Conservation (phyloP, 2,113 vertebrate species). For the Anarhynchus alexandrinus region DNA sequence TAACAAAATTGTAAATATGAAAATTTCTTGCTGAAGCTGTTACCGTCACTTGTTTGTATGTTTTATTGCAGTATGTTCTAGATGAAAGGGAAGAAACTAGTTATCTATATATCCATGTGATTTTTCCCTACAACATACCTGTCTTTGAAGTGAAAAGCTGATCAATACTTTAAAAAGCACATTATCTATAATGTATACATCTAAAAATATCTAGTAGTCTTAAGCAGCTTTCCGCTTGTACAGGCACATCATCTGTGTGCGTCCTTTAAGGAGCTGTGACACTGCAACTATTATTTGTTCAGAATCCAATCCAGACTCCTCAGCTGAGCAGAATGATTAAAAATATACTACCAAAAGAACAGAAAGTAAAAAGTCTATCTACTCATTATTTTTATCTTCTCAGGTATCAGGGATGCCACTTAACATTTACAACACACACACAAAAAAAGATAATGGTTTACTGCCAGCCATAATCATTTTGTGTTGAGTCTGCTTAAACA, state of each 20-base stretch:
- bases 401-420: background rate
- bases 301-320: background rate
- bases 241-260: background rate
- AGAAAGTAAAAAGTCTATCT: background rate
- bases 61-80: background rate
- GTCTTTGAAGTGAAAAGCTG: background rate
- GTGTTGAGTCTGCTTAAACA: background rate
- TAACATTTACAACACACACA: background rate
- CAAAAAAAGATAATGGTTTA: background rate
- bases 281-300: background rate
- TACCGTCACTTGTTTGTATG: background rate
- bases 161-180: background rate
- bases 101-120: background rate
- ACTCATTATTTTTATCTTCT: background rate
- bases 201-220: background rate
- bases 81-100: background rate
- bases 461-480: background rate
- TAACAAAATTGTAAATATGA: background rate
- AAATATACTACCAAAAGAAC: background rate
- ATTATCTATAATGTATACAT: background rate
- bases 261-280: background rate
- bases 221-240: background rate
- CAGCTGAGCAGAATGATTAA: background rate
- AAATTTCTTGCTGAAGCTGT: background rate
- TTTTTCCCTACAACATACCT: background rate